Evolutionary conservation across 2,888 invertebrate species (phyloP), one percentile per base, ranked within the genome.

Genomic region (Apamea epomidion): DNA sequence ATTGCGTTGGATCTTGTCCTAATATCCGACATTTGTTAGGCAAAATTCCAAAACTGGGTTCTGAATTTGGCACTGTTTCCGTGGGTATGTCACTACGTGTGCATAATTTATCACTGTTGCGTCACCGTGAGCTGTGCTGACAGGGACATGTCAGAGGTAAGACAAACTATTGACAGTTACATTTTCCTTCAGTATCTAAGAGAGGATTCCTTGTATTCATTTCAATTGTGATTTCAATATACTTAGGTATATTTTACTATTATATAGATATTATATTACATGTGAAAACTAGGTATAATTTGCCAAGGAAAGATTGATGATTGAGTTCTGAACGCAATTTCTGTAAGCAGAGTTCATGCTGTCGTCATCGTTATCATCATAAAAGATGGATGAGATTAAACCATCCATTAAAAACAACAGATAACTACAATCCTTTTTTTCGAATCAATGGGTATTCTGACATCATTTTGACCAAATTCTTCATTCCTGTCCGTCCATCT

Each of bases 1-100:
- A 76, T 58, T 25, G 64, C 12, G 65, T 67, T 83, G 74, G 37
- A 71, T 21, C n/a, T 67, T 21, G 58, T 62, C 84, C 84, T 82
- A 74, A 84, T 72, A 81, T 70, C 60, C 69, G 64, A 65, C 84
- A 80, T 74, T 83, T 76, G 64, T 76, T 76, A 65, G 83, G 86
- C 82, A 76, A 85, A 69, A 73, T 65, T 83, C 83, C 83, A 84
- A 81, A 65, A 74, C 25, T 16, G 65, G 1, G 32, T 45, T 14
- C 32, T 21, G 64, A 29, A 68, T 70, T 84, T 84, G 83, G 83
- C 83, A 81, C 48, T 32, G 74, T 60, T 58, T 81, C 62, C 62
- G 62, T 18, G 54, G 45, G 48, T 12, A 58, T 81, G 71, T 83
- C 79, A 84, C 25, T 62, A 69, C 54, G 45, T 51, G 58, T 60